Evolutionary conservation across 2,113 vertebrate genomes (phyloP).

Genomic region (Ancistrus triradiatus): DNA sequence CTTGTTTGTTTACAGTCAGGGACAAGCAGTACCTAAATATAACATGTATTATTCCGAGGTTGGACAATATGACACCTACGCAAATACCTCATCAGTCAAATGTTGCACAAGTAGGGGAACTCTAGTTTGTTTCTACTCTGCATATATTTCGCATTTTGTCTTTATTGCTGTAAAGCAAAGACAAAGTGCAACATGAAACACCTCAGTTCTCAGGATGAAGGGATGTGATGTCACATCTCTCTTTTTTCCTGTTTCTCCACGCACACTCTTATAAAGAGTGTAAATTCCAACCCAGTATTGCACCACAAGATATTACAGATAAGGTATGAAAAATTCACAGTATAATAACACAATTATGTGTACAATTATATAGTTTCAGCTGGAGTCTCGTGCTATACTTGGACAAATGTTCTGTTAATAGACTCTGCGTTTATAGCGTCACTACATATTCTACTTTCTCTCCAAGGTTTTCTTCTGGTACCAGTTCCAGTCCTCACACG

Average conservation of each 20-base stretch:
- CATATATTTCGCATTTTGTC: constrained; percentile 2
- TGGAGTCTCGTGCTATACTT: too few relatives aligned
- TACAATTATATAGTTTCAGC: too few relatives aligned
- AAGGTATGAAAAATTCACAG: constrained; percentile 2
- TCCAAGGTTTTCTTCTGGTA: too few relatives aligned
- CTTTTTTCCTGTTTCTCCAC: constrained; percentile 21
- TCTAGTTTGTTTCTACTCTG: neutral
- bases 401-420: too few relatives aligned
- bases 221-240: constrained; percentile 11
- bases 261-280: constrained; percentile 5
- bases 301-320: constrained; percentile 4
- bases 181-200: constrained; percentile 25
- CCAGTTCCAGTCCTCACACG: too few relatives aligned
- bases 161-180: constrained; percentile 3
- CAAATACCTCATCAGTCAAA: neutral
- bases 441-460: too few relatives aligned
- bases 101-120: neutral
- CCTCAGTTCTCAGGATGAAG: constrained; percentile 25
- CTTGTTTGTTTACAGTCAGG: constrained; percentile 36
- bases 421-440: too few relatives aligned
- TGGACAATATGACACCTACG: constrained; percentile 14
- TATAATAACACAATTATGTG: too few relatives aligned
- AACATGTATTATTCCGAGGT: constrained; percentile 6
- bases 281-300: constrained; percentile 3
- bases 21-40: constrained; percentile 30